Evolutionary conservation across 2,888 invertebrate genomes (phyloP).

Genomic region (Tipula helvola): DNA sequence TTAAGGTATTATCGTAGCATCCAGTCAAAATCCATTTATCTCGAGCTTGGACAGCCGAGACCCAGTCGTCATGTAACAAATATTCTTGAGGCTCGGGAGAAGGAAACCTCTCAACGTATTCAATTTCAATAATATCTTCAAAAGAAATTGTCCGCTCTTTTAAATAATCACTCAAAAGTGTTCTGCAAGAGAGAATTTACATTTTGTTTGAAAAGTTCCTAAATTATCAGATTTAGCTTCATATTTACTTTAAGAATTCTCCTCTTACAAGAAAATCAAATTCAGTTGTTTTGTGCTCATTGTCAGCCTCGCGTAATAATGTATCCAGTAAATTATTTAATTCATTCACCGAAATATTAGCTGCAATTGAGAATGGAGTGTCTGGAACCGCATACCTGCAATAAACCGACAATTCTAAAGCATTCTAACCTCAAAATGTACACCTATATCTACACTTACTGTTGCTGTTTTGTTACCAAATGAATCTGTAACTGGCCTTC

Average conservation of each 20-base stretch:
- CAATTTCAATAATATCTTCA: constrained; percentile 77
- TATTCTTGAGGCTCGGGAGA: constrained; percentile 89
- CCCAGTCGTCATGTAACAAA: constrained; percentile 95
- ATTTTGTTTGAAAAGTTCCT: neutral
- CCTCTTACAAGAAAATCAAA: constrained; percentile 83
- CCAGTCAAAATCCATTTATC: constrained; percentile 77
- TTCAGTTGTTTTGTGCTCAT: constrained; percentile 38
- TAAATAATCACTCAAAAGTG: constrained; percentile 55
- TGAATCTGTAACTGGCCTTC: constrained; percentile 62
- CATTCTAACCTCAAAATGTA: neutral
- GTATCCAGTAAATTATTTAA: constrained; percentile 71
- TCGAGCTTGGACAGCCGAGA: constrained; percentile 67
- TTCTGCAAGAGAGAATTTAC: constrained; percentile 15
- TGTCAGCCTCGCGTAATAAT: constrained; percentile 47
- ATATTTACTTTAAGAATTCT: constrained; percentile 56
- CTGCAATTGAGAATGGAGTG: constrained; percentile 70
- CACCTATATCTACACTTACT: constrained; percentile 43
- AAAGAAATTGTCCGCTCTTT: constrained; percentile 61
- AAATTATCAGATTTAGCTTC: constrained; percentile 22
- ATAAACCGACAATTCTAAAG: neutral
- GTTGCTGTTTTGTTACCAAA: constrained; percentile 66
- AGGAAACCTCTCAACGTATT: constrained; percentile 82
- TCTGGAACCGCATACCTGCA: constrained; percentile 77
- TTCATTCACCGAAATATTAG: constrained; percentile 51
- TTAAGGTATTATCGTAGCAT: constrained; percentile 85